Conservation (phyloP, 2,113 vertebrate genomes). For the Ancistrus triradiatus region DNA sequence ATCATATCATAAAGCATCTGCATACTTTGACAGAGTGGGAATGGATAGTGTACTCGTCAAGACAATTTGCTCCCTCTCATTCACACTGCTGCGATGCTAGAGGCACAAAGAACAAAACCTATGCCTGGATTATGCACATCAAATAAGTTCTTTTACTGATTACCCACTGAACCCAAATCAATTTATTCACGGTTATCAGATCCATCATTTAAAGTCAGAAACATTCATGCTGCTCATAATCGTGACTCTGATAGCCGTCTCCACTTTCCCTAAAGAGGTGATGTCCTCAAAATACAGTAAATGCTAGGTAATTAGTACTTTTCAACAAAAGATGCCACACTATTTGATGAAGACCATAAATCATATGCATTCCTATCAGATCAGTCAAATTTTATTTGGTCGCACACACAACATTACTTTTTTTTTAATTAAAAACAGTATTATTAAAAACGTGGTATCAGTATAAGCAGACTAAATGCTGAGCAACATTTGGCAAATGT, state of each 20-base stretch:
- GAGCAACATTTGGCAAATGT: too few relatives aligned
- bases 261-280: conserved; percentile 3
- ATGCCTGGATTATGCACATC: conserved; percentile 33
- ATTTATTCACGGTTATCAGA: conserved; percentile 52
- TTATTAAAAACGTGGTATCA: too few relatives aligned
- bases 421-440: too few relatives aligned
- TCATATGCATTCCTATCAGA: too few relatives aligned
- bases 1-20: conserved; percentile 37
- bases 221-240: conserved; percentile 17
- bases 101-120: conserved; percentile 19
- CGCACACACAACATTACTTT: too few relatives aligned
- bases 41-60: conserved; percentile 24
- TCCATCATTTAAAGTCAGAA: conserved; percentile 32
- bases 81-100: conserved; percentile 4
- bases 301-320: conserved; percentile 28
- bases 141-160: conserved; percentile 49
- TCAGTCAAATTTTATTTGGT: too few relatives aligned
- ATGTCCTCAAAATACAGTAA: conserved; percentile 14
- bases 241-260: background rate
- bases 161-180: conserved; percentile 48
- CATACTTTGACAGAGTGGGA: conserved; percentile 33
- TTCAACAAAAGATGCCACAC: conserved; percentile 13
- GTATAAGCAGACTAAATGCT: too few relatives aligned
- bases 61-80: conserved; percentile 7
- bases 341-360: conserved; percentile 15